Base-by-base conservation (phyloP, 1,140 invertebrate species). In the Hypsibius dujardini region DNA sequence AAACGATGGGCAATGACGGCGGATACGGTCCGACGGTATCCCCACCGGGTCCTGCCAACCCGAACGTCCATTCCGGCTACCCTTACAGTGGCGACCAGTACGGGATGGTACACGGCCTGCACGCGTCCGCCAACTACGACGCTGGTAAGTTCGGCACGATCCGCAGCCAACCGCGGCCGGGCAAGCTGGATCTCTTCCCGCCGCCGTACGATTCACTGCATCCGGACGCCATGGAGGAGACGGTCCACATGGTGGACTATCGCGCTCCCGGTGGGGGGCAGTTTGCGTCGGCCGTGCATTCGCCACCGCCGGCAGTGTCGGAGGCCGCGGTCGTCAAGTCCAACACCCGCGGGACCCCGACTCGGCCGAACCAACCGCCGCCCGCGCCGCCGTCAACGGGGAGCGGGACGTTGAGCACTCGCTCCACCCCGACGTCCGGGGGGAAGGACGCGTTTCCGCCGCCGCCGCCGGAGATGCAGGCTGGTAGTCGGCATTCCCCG, bases 371-470 rank as follows among this genome's bases (percentile, higher is more conserved):
- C 73, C 69, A 50, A 47, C 76, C 74, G 70, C 75, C 75, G 46
- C 76, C 74, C 47, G 72, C 76, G 59, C 74, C 78, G 7, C 79
- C 79, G 45, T 73, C 73, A 2, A 75, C 75, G 47, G 70, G 62
- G 70, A 73, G 71, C 47, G 70, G 73, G 28, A 72, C 7, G 12
- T n/a, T n/a, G n/a, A 67, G 62, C 7, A 3, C 42, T 12, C 7
- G 62, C 7, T 67, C 42, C 7, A 67, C 62, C 3, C 62, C 62
- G 7, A 67, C 86, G 80, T 85, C 84, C 70, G n/a, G n/a, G n/a
- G 84, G 84, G 72, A 81, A 87, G 71, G 87, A 89, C 74, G 85
- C 84, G 56, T 81, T 92, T 75, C 90, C 90, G 47, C 90, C 90
- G n/a, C 90, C 90, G 1, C 90, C 90, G 60, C 90, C 90, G 45